A percentile compares a stretch with the other conserved stretches of the same genome.
Evolutionary conservation across 2,888 invertebrate genomes (phyloP).

Genomic region (Heliconius erato): DNA sequence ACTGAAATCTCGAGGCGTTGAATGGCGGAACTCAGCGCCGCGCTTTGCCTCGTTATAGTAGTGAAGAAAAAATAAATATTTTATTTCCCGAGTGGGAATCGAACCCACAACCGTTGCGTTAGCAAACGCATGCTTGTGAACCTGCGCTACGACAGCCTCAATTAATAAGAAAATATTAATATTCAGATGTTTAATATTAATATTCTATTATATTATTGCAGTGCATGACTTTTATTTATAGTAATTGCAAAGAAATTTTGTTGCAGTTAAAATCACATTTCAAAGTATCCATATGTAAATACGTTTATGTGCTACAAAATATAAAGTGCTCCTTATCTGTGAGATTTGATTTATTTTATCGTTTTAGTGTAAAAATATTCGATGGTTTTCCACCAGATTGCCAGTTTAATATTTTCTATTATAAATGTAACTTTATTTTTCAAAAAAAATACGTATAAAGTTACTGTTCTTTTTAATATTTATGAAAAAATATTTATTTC

Average conservation of each 20-base stretch:
- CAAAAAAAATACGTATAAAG: neutral
- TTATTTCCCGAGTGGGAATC: too few species aligned
- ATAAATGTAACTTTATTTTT: conserved; percentile 11
- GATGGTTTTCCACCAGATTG: conserved; percentile 1
- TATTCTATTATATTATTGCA: neutral
- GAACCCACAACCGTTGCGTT: too few species aligned
- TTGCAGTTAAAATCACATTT: neutral
- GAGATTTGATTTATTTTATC: conserved; percentile 20
- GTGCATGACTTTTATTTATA: neutral
- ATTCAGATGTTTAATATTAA: too few species aligned
- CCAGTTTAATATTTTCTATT: conserved; percentile 8
- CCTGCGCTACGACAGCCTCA: too few species aligned
- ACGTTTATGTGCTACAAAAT: neutral
- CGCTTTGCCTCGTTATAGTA: too few species aligned
- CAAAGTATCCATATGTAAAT: neutral
- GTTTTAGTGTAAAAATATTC: neutral
- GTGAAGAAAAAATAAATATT: too few species aligned
- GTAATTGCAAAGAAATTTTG: neutral
- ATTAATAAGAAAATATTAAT: too few species aligned
- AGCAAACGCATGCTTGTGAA: too few species aligned
- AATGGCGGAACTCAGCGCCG: too few species aligned
- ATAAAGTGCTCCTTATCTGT: neutral
- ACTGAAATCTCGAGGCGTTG: too few species aligned
- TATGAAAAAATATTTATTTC: neutral
- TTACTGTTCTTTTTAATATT: neutral